These are phyloP conservation scores for Odocoileus virginianus DNA, from an alignment of 2,113 vertebrate genomes.

Conservation along the genomic window DNA sequence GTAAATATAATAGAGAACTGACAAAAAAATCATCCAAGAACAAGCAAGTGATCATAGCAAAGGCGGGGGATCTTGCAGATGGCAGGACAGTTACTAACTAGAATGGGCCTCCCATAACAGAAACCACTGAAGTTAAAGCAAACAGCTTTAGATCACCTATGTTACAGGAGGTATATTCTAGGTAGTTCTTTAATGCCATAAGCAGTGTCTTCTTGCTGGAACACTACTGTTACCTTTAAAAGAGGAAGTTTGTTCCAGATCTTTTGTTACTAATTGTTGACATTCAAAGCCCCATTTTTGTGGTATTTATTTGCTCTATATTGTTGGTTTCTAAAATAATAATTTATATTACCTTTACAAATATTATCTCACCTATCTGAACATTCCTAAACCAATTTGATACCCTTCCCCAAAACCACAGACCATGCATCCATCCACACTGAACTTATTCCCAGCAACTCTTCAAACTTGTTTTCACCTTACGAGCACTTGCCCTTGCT, in stretches of 20 bases:
- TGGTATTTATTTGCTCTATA: not conserved
- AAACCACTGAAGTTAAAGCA: not conserved
- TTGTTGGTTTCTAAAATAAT: not conserved
- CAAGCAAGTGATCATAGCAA: not conserved
- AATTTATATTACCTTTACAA: not conserved
- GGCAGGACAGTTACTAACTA: too few relatives aligned
- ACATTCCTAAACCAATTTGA: not conserved
- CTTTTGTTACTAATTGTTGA: not conserved
- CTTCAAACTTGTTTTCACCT: too few relatives aligned
- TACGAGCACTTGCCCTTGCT: not conserved
- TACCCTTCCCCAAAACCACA: not conserved
- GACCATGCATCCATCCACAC: not conserved
- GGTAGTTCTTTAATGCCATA: not conserved
- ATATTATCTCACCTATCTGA: not conserved
- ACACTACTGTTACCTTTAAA: not conserved
- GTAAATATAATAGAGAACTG: not conserved
- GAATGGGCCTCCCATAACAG: not conserved
- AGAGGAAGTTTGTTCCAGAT: not conserved
- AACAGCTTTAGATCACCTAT: not conserved
- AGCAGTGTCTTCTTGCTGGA: not conserved
- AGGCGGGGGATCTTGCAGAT: accelerated
- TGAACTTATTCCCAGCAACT: accelerated
- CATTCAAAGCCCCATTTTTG: not conserved
- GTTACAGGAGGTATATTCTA: not conserved
- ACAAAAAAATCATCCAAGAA: not conserved